Conservation (phyloP, 2,888 invertebrate species). For the Exephanes ischioxanthus region DNA sequence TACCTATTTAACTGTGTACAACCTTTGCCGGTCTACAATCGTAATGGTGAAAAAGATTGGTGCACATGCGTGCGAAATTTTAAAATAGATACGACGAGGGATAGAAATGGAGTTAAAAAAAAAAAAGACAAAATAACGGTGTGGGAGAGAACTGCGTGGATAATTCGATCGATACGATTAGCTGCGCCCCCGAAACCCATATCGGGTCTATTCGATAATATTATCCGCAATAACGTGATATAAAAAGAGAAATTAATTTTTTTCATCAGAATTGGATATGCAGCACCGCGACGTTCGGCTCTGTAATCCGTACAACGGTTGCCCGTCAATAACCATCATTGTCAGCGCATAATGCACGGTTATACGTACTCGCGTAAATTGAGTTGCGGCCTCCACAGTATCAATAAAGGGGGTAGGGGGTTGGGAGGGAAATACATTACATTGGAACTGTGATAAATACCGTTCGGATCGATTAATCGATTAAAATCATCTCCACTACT, state of each 20-base stretch:
- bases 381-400: conserved; percentile 7
- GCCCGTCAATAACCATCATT: conserved; percentile 47
- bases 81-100: conserved; percentile 26
- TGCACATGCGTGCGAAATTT: conserved; percentile 49
- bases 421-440: neutral
- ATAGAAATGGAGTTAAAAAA: conserved; percentile 44
- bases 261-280: conserved; percentile 3
- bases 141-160: conserved; percentile 52
- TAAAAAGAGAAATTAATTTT: conserved; percentile 18
- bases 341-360: conserved; percentile 31
- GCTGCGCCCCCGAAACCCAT: conserved; percentile 36
- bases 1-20: too few species aligned
- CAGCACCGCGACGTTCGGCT: conserved; percentile 1
- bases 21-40: conserved; percentile 11
- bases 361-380: conserved; percentile 6
- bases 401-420: neutral
- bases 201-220: conserved; percentile 20
- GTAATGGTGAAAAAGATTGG: conserved; percentile 28
- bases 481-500: conserved; percentile 39
- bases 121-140: conserved; percentile 46
- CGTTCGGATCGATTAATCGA: conserved; percentile 50
- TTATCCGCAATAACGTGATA: conserved; percentile 27
- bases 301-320: conserved; percentile 16
- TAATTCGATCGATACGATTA: conserved; percentile 53
- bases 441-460: neutral